phyloP scores from a whole-genome alignment of 2,797 vertebrate species.

The Capromys pilorides region DNA sequence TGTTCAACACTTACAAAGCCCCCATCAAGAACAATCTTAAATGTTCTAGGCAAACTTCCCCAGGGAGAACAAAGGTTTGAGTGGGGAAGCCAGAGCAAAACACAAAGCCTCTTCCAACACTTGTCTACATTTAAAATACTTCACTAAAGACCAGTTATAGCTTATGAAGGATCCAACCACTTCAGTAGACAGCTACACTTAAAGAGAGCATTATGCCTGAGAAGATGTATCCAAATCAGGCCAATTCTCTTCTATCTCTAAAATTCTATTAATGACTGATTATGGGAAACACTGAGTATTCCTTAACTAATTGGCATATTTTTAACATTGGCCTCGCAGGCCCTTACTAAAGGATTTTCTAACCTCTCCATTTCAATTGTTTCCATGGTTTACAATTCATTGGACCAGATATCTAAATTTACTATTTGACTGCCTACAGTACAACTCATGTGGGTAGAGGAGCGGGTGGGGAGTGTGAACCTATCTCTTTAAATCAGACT shows the following conservation, averaged over 20 bases:
- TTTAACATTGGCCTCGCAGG: neutral
- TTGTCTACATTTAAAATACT: conserved; percentile 39
- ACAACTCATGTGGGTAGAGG: neutral
- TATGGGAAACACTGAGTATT: conserved; percentile 5
- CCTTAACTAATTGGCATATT: neutral
- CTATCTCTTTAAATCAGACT: conserved; percentile 72
- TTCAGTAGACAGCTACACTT: neutral
- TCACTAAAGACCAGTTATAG: conserved; percentile 44
- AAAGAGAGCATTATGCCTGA: neutral
- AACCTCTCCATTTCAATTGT: conserved; percentile 18
- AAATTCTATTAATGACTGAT: neutral
- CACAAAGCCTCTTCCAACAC: neutral
- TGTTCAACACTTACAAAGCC: neutral
- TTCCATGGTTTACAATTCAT: neutral
- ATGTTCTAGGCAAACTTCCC: neutral
- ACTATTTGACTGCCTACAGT: conserved; percentile 41
- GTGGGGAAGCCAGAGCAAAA: neutral
- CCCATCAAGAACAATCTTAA: neutral
- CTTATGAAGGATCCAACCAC: conserved; percentile 12
- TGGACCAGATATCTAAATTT: conserved; percentile 47
- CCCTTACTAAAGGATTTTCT: conserved; percentile 7
- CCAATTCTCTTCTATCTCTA: neutral
- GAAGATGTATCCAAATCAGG: neutral
- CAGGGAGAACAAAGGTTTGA: neutral
- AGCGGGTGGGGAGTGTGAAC: neutral